Conservation (phyloP, 2,797 vertebrate species). For the Protosalanx chinensis region DNA sequence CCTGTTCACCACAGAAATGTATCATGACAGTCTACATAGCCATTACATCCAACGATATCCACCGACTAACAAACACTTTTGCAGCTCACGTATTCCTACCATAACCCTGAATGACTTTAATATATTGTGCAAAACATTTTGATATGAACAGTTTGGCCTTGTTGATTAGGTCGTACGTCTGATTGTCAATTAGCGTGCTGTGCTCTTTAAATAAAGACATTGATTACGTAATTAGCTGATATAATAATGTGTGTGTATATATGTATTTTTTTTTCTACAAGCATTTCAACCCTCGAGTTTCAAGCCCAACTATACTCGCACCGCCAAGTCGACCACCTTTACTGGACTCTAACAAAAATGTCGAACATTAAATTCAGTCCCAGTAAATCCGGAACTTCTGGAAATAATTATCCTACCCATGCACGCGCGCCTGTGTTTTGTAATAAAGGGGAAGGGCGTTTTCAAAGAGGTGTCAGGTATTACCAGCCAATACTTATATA, state of each 20-base stretch:
- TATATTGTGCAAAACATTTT: no score
- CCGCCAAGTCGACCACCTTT: slow-evolving; percentile 14
- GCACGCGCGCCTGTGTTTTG: slow-evolving; percentile 41
- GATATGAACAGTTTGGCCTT: no score
- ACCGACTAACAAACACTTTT: background rate
- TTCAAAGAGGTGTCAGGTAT: slow-evolving; percentile 25
- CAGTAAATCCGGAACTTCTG: slow-evolving; percentile 57
- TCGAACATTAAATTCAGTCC: slow-evolving; percentile 16
- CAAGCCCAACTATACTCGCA: slow-evolving; percentile 4
- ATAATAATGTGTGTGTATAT: background rate
- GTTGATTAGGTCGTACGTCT: no score
- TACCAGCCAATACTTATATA: slow-evolving; percentile 9
- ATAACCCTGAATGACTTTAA: no score
- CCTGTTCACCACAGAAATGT: background rate
- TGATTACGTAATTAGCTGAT: no score
- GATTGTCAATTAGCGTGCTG: no score
- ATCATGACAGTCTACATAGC: background rate
- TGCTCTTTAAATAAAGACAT: no score
- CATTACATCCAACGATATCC: background rate
- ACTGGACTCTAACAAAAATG: slow-evolving; percentile 24
- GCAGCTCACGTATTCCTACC: no score
- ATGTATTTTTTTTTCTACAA: background rate
- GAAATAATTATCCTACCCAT: slow-evolving; percentile 61
- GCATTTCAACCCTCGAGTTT: background rate
- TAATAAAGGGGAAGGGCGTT: slow-evolving; percentile 40